Conservation (phyloP, 2,113 vertebrate genomes). For the Todiramphus chloris region DNA sequence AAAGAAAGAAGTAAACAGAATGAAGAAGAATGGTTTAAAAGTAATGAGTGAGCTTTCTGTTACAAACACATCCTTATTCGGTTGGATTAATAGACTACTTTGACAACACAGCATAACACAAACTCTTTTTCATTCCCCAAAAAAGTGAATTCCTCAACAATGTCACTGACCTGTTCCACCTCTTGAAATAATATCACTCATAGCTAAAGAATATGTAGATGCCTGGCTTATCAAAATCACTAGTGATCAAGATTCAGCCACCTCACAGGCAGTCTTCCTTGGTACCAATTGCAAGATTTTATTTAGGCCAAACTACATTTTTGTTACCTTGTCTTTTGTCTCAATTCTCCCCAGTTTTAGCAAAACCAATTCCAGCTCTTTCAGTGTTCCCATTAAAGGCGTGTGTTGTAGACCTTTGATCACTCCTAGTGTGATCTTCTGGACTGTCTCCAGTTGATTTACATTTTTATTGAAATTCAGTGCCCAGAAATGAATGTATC, state of each 20-base stretch:
- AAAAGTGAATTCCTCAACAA: neutral
- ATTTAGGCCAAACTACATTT: neutral
- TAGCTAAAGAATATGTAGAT: neutral
- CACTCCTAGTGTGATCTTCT: neutral
- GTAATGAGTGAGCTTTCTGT: neutral
- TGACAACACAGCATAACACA: neutral
- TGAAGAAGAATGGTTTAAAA: neutral
- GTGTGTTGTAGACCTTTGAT: neutral
- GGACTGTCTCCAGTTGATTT: neutral
- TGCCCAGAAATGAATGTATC: neutral
- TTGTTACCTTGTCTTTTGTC: neutral
- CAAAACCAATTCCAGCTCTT: neutral
- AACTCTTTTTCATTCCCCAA: neutral
- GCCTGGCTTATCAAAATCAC: neutral
- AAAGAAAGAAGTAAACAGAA: neutral
- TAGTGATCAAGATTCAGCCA: neutral
- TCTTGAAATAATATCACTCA: neutral
- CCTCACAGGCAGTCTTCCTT: neutral
- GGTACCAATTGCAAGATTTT: accelerated
- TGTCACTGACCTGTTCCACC: neutral
- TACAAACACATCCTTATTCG: neutral
- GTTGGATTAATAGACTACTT: neutral
- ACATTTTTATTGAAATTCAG: constrained; percentile 5
- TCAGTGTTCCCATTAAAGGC: neutral
- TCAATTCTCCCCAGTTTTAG: neutral